These are phyloP conservation scores for Goniozus legneri DNA, from an alignment of 1,140 invertebrate species.

Conservation along the genomic window DNA sequence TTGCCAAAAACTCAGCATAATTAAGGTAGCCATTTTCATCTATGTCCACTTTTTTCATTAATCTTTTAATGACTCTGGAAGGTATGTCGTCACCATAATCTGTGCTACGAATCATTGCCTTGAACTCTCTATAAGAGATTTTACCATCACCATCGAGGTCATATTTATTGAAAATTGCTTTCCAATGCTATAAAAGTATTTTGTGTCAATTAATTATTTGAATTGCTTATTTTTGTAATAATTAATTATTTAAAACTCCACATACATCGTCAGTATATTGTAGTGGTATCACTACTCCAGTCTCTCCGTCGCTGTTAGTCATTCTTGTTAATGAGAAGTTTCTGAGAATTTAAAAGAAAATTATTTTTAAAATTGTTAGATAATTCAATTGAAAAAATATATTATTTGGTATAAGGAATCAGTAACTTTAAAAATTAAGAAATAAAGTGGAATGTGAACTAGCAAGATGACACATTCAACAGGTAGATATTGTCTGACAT, in stretches of 20 bases:
- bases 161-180: slow-evolving; percentile 62
- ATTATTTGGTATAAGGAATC: too few relatives aligned
- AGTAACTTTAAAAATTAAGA: too few relatives aligned
- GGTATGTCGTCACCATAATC: slow-evolving; percentile 71
- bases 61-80: slow-evolving; percentile 64
- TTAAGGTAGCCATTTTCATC: slow-evolving; percentile 71
- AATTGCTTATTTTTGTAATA: slow-evolving; percentile 6
- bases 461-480: too few relatives aligned
- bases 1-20: slow-evolving; percentile 75
- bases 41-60: slow-evolving; percentile 67
- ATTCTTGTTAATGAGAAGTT: slow-evolving; percentile 48
- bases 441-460: too few relatives aligned
- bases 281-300: slow-evolving; percentile 43
- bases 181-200: slow-evolving; percentile 48
- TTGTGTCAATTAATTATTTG: background rate
- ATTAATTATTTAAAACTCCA: slow-evolving; percentile 9
- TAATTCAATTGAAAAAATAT: too few relatives aligned
- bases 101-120: slow-evolving; percentile 61
- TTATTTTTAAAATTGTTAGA: too few relatives aligned
- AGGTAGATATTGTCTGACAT: too few relatives aligned
- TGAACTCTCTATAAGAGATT: slow-evolving; percentile 69
- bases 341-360: slow-evolving; percentile 31
- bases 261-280: slow-evolving; percentile 48
- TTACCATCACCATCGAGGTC: slow-evolving; percentile 71
- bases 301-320: slow-evolving; percentile 41